A percentile compares a stretch with the other conserved stretches of the same genome.
These are phyloP conservation scores for Melitaea athalia DNA, from an alignment of 2,888 invertebrate genomes.

Conservation along the genomic window DNA sequence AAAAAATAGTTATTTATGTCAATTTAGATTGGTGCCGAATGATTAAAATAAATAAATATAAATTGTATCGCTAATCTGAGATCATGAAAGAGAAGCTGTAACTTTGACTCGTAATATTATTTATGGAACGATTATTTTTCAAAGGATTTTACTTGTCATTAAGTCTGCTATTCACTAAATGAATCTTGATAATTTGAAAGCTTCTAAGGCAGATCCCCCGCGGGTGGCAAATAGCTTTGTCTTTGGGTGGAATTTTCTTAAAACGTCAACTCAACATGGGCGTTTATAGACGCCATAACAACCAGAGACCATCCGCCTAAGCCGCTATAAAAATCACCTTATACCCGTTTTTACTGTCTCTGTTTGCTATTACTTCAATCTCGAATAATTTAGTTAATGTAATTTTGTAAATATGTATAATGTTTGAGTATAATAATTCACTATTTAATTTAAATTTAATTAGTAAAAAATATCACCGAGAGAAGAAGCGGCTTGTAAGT, in stretches of 20 bases:
- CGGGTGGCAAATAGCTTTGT: constrained; percentile 46
- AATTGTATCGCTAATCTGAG: constrained; percentile 20
- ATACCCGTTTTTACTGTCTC: constrained; percentile 40
- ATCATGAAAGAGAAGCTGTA: constrained; percentile 45
- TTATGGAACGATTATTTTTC: constrained; percentile 57
- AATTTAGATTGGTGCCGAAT: neutral
- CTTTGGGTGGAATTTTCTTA: constrained; percentile 63
- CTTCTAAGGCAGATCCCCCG: constrained; percentile 54
- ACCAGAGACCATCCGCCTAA: constrained; percentile 65
- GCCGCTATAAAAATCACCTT: constrained; percentile 72
- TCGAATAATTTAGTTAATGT: constrained; percentile 22
- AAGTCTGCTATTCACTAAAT: constrained; percentile 65
- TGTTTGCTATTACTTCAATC: constrained; percentile 34
- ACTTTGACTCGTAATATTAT: constrained; percentile 60
- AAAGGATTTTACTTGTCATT: constrained; percentile 62
- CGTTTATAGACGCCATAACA: constrained; percentile 76
- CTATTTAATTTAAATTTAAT: neutral
- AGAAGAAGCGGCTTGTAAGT: constrained; percentile 51
- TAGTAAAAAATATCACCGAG: constrained; percentile 3
- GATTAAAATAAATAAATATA: constrained; percentile 1
- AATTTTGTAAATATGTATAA: constrained; percentile 31
- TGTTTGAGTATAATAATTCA: neutral
- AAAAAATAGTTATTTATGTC: neutral
- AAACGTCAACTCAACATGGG: constrained; percentile 70
- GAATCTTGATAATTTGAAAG: constrained; percentile 73